Conservation (phyloP, 1,140 invertebrate genomes). For the Ips typographus region DNA sequence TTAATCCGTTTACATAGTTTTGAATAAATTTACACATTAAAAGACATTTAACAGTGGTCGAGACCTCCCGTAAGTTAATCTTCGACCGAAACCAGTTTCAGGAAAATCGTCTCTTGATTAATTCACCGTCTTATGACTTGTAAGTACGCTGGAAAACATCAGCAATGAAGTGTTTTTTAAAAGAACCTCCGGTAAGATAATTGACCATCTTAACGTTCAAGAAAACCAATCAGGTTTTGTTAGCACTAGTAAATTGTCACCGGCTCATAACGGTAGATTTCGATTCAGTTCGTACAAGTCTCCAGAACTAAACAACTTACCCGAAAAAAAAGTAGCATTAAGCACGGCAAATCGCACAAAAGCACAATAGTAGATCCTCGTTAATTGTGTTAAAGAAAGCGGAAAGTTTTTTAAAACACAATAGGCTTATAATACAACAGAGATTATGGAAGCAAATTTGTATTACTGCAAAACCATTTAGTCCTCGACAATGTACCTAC, state of each 20-base stretch:
- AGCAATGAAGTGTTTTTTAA: no score
- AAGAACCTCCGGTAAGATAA: no score
- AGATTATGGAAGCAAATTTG: slow-evolving; percentile 1
- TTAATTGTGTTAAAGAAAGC: slow-evolving; percentile 2
- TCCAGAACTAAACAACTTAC: no score
- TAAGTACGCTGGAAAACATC: background rate
- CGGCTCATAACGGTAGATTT: no score
- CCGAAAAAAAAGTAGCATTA: no score
- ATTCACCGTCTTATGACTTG: slow-evolving; percentile 1
- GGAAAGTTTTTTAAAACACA: background rate
- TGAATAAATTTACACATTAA: slow-evolving; percentile 26
- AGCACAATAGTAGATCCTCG: background rate
- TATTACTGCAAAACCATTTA: background rate
- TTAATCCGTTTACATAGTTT: slow-evolving; percentile 7
- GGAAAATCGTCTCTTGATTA: slow-evolving; percentile 1
- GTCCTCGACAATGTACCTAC: background rate
- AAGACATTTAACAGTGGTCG: background rate
- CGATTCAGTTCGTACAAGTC: no score
- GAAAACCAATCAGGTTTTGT: no score
- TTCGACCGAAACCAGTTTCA: slow-evolving; percentile 1
- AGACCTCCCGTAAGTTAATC: slow-evolving; percentile 19
- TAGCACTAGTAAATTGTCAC: no score
- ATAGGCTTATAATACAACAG: background rate
- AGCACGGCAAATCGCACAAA: no score
- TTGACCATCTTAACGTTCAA: no score